These are phyloP conservation scores for Lucinisca nassula DNA, from an alignment of 2,888 invertebrate species.

Conservation along the genomic window DNA sequence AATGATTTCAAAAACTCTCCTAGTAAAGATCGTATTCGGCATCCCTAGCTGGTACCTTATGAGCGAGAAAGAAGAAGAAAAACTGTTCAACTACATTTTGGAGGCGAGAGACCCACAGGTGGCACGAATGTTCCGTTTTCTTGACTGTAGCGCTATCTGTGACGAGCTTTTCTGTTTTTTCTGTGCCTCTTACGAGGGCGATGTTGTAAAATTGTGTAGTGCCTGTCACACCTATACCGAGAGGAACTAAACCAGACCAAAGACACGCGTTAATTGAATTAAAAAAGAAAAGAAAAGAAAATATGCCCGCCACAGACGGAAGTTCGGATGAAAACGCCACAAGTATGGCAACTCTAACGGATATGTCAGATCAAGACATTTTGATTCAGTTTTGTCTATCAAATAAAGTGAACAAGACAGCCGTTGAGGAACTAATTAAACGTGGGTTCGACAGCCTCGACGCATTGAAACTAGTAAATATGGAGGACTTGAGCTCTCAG, in stretches of 20 bases:
- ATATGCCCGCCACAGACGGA: background rate
- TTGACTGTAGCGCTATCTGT: background rate
- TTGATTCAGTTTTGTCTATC: background rate
- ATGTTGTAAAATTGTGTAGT: no score
- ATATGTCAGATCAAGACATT: background rate
- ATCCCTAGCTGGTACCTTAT: background rate
- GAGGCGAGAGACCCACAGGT: background rate
- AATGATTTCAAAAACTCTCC: background rate
- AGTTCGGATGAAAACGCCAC: background rate
- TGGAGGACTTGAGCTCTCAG: conserved; percentile 4
- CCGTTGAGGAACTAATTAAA: background rate
- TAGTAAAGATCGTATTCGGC: background rate
- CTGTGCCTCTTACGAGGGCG: background rate
- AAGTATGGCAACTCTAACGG: background rate
- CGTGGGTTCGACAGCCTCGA: conserved; percentile 11
- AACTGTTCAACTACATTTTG: background rate
- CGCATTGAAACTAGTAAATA: conserved; percentile 1
- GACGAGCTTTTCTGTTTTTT: background rate
- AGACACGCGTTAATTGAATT: no score
- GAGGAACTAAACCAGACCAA: no score
- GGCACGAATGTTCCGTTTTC: background rate
- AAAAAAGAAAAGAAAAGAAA: no score
- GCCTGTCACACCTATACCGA: no score
- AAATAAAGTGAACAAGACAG: conserved; percentile 14
- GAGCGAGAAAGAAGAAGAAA: background rate